These are phyloP conservation scores for Sardina pilchardus DNA, from an alignment of 2,113 vertebrate species.

Conservation along the genomic window DNA sequence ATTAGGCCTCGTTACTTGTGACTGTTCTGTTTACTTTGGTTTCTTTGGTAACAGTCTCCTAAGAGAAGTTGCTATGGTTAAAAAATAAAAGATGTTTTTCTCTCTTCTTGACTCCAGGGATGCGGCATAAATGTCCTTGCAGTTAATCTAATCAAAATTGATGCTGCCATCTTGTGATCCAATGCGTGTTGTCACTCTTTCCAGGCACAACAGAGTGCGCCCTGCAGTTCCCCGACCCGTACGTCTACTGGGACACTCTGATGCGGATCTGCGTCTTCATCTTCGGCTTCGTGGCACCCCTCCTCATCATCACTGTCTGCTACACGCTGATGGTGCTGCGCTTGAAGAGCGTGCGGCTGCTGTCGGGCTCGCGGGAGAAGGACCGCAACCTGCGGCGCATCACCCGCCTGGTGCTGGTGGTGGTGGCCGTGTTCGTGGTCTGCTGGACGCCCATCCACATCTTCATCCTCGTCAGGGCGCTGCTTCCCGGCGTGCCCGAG, in stretches of 20 bases:
- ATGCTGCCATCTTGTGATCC: not conserved
- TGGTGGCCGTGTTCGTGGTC: constrained; percentile 90
- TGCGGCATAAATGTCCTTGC: too few relatives aligned
- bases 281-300: constrained; percentile 88
- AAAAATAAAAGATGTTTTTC: too few relatives aligned
- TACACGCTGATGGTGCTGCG: constrained; percentile 94
- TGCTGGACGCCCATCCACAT: constrained; percentile 96
- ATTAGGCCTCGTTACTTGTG: too few relatives aligned
- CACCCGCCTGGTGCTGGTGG: constrained; percentile 90
- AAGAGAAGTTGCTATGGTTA: too few relatives aligned
- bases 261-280: constrained; percentile 98
- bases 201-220: constrained; percentile 86
- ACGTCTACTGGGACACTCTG: constrained; percentile 92
- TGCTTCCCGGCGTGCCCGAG: constrained; percentile 82
- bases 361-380: constrained; percentile 92
- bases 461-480: constrained; percentile 87
- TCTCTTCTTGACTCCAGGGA: not conserved
- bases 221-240: constrained; percentile 93
- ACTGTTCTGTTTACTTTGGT: too few relatives aligned
- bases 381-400: constrained; percentile 94
- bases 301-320: constrained; percentile 91
- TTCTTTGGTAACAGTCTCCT: too few relatives aligned
- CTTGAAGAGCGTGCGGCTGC: constrained; percentile 86
- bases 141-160: not conserved
- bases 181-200: constrained; percentile 13